A percentile compares a stretch with the other conserved stretches of the same genome.
These are phyloP conservation scores for Hyposoter dolosus DNA, from an alignment of 2,888 invertebrate genomes.

Conservation along the genomic window DNA sequence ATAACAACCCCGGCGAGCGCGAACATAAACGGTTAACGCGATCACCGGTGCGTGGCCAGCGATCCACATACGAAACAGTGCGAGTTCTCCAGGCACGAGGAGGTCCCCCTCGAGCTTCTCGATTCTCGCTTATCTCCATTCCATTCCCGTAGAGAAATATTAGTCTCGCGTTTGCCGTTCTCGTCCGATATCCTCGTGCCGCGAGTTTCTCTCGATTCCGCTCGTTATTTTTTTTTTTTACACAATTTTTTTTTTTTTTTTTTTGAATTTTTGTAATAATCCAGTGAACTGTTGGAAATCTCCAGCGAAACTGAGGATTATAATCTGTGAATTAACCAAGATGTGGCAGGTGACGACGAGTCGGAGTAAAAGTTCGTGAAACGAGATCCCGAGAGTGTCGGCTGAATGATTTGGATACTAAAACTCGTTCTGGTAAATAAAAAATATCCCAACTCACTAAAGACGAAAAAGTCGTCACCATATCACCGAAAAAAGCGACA, in stretches of 20 bases:
- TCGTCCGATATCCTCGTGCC: slow-evolving; percentile 56
- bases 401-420: slow-evolving; percentile 84
- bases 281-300: not conserved
- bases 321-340: slow-evolving; percentile 33
- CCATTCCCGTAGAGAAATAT: slow-evolving; percentile 67
- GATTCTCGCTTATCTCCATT: slow-evolving; percentile 71
- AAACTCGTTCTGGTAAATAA: slow-evolving; percentile 81
- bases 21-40: slow-evolving; percentile 78
- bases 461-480: not conserved
- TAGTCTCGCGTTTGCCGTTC: slow-evolving; percentile 69
- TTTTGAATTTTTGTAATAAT: slow-evolving; percentile 15
- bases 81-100: slow-evolving; percentile 80
- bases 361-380: slow-evolving; percentile 42
- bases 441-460: not conserved
- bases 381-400: slow-evolving; percentile 61
- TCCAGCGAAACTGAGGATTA: not conserved
- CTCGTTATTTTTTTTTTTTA: not conserved
- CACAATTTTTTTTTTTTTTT: not conserved
- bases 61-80: slow-evolving; percentile 85
- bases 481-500: not conserved
- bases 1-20: slow-evolving; percentile 71
- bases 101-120: slow-evolving; percentile 53
- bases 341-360: slow-evolving; percentile 53
- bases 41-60: slow-evolving; percentile 82
- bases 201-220: slow-evolving; percentile 42